Base-by-base conservation (phyloP, 1,140 invertebrate genomes). In the Drosophila micromelanica region DNA sequence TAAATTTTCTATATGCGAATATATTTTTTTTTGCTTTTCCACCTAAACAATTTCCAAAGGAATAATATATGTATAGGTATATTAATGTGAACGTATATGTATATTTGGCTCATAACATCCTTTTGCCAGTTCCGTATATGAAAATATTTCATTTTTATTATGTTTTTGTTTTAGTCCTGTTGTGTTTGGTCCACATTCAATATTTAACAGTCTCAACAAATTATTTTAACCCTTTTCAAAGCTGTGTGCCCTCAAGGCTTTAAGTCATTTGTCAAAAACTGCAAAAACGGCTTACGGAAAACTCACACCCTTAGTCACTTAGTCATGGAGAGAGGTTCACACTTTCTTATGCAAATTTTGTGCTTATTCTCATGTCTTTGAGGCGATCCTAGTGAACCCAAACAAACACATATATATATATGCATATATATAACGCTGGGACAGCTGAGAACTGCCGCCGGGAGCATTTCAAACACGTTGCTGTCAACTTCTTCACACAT, bases 231-330 rank as follows among this genome's bases (percentile, higher is more conserved):
- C 82, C 82, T 87, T 87, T 68, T 87, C 82, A 89, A 68, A 54
- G 59, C 51, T 60, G 52, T 78, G 64, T 71, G 65, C 69, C 82
- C 84, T 65, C 54, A 89, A 80, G 82, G 82, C 82, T 87, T 87
- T 89, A 87, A 87, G 84, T 87, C 82, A 87, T 87, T 87, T 87
- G 82, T 87, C 82, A 87, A 89, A 86, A 89, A 73, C 72, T 81
- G 82, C 71, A 76, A 76, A 82, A 89, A 71, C 75, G 60, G 70
- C 69, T 60, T 65, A 81, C 43, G 68, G 59, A 67, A 56, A 76
- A 63, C 51, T 63, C 51, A 48, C 37, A 43, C 17, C 37, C 17
- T n/a, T n/a, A n/a, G n/a, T n/a, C 38, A 48, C 54, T 17, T 9
- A 61, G 12, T 45, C 11, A 40, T 38, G 45, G 52, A 55, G 62